Conservation (phyloP, 53 echinoderm and acorn worm genomes). For the Apostichopus leukothele region DNA sequence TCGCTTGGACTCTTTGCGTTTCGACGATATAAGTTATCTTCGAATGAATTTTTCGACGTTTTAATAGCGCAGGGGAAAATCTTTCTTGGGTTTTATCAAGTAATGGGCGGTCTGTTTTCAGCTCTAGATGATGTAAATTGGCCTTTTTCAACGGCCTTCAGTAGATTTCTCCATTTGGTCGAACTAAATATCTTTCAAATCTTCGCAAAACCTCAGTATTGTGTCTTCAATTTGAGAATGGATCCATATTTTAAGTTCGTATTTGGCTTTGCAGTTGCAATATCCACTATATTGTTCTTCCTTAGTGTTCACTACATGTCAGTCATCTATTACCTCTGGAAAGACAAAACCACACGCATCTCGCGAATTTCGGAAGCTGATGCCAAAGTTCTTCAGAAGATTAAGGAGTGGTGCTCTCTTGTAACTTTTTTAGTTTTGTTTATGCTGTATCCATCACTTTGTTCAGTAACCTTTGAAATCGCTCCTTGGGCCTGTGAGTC, state of each 20-base stretch:
- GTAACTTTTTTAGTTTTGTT: constrained; percentile 22
- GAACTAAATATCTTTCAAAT: constrained; percentile 13
- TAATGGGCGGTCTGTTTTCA: constrained; percentile 16
- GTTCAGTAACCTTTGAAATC: constrained; percentile 23
- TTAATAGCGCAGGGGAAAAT: constrained; percentile 18
- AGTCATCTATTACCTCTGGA: neutral
- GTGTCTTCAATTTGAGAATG: neutral
- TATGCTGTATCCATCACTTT: constrained; percentile 11
- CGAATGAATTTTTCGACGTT: neutral
- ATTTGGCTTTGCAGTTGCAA: neutral
- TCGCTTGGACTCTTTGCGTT: neutral
- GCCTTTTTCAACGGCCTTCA: neutral
- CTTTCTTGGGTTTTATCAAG: constrained; percentile 25
- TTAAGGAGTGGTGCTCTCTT: constrained; percentile 25
- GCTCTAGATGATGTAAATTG: constrained; percentile 20
- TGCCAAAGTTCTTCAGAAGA: neutral
- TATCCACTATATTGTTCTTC: neutral
- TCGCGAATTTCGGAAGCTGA: neutral
- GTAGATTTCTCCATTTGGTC: neutral
- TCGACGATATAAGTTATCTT: neutral
- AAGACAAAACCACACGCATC: neutral
- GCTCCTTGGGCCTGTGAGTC: neutral
- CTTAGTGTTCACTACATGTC: neutral
- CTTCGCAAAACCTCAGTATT: constrained; percentile 5
- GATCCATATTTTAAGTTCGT: constrained; percentile 8